Base-by-base conservation (phyloP, 2,113 vertebrate species). In the Todiramphus saurophagus region DNA sequence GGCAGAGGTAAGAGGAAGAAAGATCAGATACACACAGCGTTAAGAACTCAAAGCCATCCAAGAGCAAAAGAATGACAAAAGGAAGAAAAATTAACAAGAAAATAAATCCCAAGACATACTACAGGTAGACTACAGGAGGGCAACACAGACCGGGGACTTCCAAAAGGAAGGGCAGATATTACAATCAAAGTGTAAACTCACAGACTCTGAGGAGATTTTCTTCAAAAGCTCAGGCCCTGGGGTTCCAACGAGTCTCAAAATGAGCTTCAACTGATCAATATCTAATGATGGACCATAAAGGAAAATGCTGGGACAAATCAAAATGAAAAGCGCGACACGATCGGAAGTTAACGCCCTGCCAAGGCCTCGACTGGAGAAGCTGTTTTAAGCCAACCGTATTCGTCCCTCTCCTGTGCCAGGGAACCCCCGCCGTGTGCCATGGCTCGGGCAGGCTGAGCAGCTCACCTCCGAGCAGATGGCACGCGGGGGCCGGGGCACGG, bases 201-300 rank as follows among this genome's bases (percentile, higher is more conserved):
- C 99, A 99, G 99, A 98, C 98, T 99, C 99, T 93, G 99, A 99
- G 97, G 99, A 99, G 98, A 99, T 99, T 99, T 99, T 99, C 99
- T 98, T 99, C 99, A 99, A 99, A 98, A 99, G 98, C 97, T 99
- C 99, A 95, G 99, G 98, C 98, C 98, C 99, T 98, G 99, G 99
- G 88, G 98, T 99, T 98, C 99, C 99, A 98, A 99, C 98, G 98
- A 99, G 98, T 98, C 98, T 98, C 99, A 99, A 99, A 98, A 99
- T 99, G 98, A 98, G 99, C 98, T 99, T 99, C 99, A 99, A 99
- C 98, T 99, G 99, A 99, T 99, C 99, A 99, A 99, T 99, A 98
- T 99, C 99, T 99, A 99, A 97, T 98, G 97, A 98, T 97, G 98
- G 98, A 98, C 98, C 98, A 99, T 99, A 99, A 99, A 99, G 99